Evolutionary conservation across 2,113 vertebrate genomes (phyloP).

Genomic region (Nyctereutes procyonoides): DNA sequence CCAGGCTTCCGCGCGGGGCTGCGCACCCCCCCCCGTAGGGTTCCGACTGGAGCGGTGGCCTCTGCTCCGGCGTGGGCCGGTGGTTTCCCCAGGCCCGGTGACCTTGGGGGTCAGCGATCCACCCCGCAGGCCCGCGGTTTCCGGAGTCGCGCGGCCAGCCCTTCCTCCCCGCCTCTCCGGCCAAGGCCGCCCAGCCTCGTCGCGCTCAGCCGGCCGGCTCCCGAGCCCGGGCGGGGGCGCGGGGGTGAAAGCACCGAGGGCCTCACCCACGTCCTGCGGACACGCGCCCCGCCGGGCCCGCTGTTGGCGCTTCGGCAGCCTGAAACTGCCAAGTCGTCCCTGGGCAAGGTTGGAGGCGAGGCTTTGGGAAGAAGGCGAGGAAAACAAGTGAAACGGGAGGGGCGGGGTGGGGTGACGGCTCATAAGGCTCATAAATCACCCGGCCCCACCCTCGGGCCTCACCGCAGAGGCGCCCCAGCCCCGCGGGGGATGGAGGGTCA

Average conservation of each 20-base stretch:
- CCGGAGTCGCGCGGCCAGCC: conserved; percentile 58
- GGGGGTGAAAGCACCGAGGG: not conserved
- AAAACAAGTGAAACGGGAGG: conserved; percentile 82
- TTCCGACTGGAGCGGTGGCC: not conserved
- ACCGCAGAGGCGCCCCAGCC: conserved; percentile 51
- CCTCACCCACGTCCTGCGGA: not conserved
- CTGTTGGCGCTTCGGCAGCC: not conserved
- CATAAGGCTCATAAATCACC: conserved; percentile 81
- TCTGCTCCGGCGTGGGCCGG: conserved; percentile 39
- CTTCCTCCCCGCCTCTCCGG: conserved; percentile 51
- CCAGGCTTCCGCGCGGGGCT: not conserved
- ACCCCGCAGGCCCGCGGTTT: conserved; percentile 68
- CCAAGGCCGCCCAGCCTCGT: conserved; percentile 52
- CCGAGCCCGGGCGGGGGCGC: not conserved
- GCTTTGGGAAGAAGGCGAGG: conserved; percentile 54
- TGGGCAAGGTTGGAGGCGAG: conserved; percentile 40
- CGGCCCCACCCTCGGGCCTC: conserved; percentile 74
- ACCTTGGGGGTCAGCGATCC: conserved; percentile 68
- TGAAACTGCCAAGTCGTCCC: conserved; percentile 46
- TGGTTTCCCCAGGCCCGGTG: conserved; percentile 45
- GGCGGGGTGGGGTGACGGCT: conserved; percentile 75
- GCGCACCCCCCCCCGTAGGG: not conserved
- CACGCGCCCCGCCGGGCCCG: not conserved
- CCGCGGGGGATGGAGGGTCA: conserved; percentile 65
- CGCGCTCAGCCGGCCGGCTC: not conserved